phyloP scores from a whole-genome alignment of 2,797 vertebrate species.

The Peromyscus melanophrys region DNA sequence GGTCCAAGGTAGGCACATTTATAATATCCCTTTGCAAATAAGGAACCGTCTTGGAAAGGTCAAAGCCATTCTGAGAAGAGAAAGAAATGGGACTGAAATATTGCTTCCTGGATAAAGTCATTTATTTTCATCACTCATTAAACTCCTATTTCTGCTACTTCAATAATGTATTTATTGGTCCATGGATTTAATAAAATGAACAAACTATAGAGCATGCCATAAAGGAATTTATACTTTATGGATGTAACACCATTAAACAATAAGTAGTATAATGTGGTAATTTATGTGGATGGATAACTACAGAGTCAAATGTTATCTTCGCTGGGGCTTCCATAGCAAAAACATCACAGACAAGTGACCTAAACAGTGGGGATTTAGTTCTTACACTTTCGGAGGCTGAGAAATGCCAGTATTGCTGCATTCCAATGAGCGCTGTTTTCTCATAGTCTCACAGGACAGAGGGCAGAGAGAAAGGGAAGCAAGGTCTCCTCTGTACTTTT shows the following conservation, averaged over 20 bases:
- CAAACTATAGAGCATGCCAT: background rate
- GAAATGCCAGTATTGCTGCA: background rate
- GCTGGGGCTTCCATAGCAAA: background rate
- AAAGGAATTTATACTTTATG: conserved; percentile 20
- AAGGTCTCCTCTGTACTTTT: background rate
- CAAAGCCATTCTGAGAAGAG: conserved; percentile 5
- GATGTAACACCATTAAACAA: background rate
- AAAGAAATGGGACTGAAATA: background rate
- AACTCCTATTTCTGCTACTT: background rate
- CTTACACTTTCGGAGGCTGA: background rate
- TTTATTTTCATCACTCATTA: conserved; percentile 1
- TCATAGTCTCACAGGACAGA: background rate
- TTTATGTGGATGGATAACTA: background rate
- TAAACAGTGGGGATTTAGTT: background rate
- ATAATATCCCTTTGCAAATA: background rate
- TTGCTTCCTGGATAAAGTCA: background rate
- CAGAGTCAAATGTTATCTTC: background rate
- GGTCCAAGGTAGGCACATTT: background rate
- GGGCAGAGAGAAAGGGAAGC: background rate
- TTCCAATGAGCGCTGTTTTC: background rate
- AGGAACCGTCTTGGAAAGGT: background rate
- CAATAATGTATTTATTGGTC: background rate
- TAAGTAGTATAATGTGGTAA: background rate
- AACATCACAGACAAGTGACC: background rate
- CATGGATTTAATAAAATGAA: conserved; percentile 13